phyloP scores from a whole-genome alignment of 2,888 invertebrate species.

The Machimus rusticus region DNA sequence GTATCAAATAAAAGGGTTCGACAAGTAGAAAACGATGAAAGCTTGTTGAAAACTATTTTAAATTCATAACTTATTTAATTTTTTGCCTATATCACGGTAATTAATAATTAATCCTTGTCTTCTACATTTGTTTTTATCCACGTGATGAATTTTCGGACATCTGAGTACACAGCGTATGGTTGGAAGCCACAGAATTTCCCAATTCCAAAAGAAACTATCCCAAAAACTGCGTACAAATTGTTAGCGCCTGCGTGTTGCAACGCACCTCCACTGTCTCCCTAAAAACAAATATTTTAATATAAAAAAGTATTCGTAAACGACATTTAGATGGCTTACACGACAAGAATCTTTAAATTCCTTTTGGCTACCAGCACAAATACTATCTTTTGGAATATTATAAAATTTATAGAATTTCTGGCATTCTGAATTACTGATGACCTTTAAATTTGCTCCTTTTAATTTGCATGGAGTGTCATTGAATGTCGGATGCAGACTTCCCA shows the following conservation, averaged over 20 bases:
- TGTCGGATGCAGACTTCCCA: neutral
- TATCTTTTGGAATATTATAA: neutral
- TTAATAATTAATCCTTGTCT: neutral
- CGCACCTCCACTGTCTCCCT: slow-evolving; percentile 45
- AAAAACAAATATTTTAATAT: neutral
- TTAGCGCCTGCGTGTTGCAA: neutral
- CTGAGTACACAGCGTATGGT: slow-evolving; percentile 42
- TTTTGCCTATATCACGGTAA: too few species aligned
- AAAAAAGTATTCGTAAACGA: neutral
- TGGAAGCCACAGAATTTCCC: slow-evolving; percentile 31
- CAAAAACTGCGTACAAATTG: neutral
- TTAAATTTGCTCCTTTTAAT: neutral
- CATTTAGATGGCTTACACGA: neutral
- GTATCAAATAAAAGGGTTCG: too few species aligned
- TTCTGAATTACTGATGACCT: neutral
- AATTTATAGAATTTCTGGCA: neutral
- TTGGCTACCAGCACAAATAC: neutral
- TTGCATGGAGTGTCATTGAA: neutral
- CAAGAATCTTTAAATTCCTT: neutral
- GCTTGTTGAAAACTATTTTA: too few species aligned
- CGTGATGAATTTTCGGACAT: neutral
- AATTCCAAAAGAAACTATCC: slow-evolving; percentile 44
- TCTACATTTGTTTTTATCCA: slow-evolving; percentile 29
- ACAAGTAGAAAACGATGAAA: too few species aligned
- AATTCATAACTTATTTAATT: too few species aligned